Conservation (phyloP, 1,140 invertebrate species). For the Leptinotarsa texana region DNA sequence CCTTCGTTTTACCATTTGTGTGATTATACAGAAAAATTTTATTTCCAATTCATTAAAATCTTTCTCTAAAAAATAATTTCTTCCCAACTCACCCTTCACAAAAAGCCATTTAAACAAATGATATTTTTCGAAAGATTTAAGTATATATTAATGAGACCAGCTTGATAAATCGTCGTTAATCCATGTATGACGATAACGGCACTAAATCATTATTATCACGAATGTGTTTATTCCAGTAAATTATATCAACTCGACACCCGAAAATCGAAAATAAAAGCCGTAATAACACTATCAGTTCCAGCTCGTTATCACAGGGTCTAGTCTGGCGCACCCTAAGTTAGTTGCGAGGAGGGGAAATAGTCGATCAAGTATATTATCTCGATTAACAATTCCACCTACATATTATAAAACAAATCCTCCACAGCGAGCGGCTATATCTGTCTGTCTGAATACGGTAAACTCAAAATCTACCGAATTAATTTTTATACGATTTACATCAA, state of each 20-base stretch:
- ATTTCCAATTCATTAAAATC: too few relatives aligned
- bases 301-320: slow-evolving; percentile 21
- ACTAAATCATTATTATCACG: slow-evolving; percentile 26
- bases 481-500: too few relatives aligned
- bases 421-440: too few relatives aligned
- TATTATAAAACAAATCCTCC: too few relatives aligned
- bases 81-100: not conserved
- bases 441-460: too few relatives aligned
- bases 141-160: slow-evolving; percentile 11
- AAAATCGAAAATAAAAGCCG: slow-evolving; percentile 31
- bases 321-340: slow-evolving; percentile 22
- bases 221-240: slow-evolving; percentile 26
- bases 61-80: not conserved
- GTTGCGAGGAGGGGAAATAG: not conserved
- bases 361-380: not conserved
- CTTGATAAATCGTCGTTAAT: slow-evolving; percentile 17
- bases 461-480: too few relatives aligned
- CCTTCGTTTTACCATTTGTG: too few relatives aligned
- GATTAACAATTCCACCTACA: not conserved
- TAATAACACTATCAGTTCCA: slow-evolving; percentile 32
- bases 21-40: too few relatives aligned
- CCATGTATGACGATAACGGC: slow-evolving; percentile 8
- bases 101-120: not conserved
- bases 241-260: slow-evolving; percentile 23
- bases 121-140: not conserved